Evolutionary conservation across 2,113 vertebrate species (phyloP), one percentile per base, ranked within the genome.

Genomic region (Chaenogobius annularis): DNA sequence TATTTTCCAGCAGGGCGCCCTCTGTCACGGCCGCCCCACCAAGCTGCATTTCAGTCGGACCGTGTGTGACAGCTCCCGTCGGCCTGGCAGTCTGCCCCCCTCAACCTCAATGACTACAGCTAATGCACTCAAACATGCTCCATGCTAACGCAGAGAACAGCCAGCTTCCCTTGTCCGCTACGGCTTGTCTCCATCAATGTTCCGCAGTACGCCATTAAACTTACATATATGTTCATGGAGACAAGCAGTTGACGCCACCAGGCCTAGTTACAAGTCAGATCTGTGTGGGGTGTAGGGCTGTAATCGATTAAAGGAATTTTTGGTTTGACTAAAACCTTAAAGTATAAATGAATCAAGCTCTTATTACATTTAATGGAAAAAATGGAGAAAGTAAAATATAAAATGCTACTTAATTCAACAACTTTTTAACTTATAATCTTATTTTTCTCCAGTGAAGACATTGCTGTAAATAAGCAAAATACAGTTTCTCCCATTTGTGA

Each of bases 1-100:
- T 72, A 63, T 81, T 77, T 84, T 74, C 69, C 77, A 75, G 40
- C 74, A 68, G 46, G 62, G 77, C 46, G 80, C 69, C 14, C 69
- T 74, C 63, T 50, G 59, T 63, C 20, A 69, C 37, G 64, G 68
- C 76, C n/a, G 23, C 69, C 44, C 54, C 43, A 64, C 68, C 54
- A 70, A 67, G 67, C 77, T 66, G 59, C 71, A 31, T 77, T 73
- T 82, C 77, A 73, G 12, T 67, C 35, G 65, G 76, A 70, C 66
- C 56, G 23, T 31, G 54, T 59, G 13, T 82, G 71, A 76, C 73
- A 79, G 77, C 46, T 75, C 62, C 63, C 69, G 63, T 20, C 44
- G 75, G 54, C 76, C 65, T 40, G 71, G 75, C n/a, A 63, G 61
- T 63, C 61, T 20, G 35, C 44, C 69, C 75, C 54, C 0, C 65